Evolutionary conservation across 2,888 invertebrate species (phyloP).

Genomic region (Tineola bisselliella): DNA sequence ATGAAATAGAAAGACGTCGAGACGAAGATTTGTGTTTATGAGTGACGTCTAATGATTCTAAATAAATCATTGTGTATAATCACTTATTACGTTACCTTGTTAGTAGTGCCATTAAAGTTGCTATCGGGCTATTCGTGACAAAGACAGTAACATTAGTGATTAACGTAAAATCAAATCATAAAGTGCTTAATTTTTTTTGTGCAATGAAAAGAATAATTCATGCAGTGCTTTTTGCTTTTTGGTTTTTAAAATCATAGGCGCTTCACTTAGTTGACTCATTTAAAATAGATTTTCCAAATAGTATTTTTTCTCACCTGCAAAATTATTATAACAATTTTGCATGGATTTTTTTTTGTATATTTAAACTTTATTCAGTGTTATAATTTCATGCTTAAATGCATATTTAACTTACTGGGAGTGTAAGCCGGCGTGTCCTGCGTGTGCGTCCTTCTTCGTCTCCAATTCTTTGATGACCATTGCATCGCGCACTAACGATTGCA

Average conservation of each 20-base stretch:
- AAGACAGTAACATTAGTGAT: constrained; percentile 69
- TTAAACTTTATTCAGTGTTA: neutral
- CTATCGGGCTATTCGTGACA: constrained; percentile 90
- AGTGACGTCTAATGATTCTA: constrained; percentile 20
- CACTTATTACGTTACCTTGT: constrained; percentile 81
- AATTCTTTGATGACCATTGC: constrained; percentile 90
- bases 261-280: neutral
- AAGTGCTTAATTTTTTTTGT: constrained; percentile 23
- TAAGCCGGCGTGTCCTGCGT: constrained; percentile 72
- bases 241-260: neutral
- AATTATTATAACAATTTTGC: neutral
- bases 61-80: constrained; percentile 27
- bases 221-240: neutral
- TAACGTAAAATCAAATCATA: constrained; percentile 16
- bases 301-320: neutral
- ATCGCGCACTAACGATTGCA: constrained; percentile 90
- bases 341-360: neutral
- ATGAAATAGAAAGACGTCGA: no score
- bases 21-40: neutral
- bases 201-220: neutral
- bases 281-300: neutral
- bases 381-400: neutral
- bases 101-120: constrained; percentile 93
- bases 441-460: constrained; percentile 58
- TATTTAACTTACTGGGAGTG: constrained; percentile 79